These are phyloP conservation scores for Chymomyza costata DNA, from an alignment of 1,140 invertebrate genomes.

Conservation along the genomic window DNA sequence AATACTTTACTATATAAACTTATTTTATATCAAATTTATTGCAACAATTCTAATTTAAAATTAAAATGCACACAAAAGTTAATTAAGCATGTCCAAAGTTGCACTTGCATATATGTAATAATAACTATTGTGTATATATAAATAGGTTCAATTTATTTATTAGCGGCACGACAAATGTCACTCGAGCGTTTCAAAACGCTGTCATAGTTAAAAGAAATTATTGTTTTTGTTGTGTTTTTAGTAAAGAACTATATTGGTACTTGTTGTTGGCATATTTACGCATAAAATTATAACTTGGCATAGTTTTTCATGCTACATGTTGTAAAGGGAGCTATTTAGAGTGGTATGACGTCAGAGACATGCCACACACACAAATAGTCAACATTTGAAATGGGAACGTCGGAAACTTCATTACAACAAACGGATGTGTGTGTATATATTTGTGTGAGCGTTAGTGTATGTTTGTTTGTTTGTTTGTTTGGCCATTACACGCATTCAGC, in stretches of 20 bases:
- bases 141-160: constrained; percentile 66
- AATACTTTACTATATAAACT: too few species aligned
- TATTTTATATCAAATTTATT: too few species aligned
- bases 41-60: too few species aligned
- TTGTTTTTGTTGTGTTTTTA: constrained; percentile 2
- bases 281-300: constrained; percentile 48
- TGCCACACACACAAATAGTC: too few species aligned
- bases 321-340: background rate
- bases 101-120: constrained; percentile 23
- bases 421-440: background rate
- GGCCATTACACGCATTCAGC: constrained; percentile 13
- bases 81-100: too few species aligned
- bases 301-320: constrained; percentile 11
- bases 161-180: constrained; percentile 59
- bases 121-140: constrained; percentile 37
- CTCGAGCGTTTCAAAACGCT: constrained; percentile 47
- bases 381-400: too few species aligned
- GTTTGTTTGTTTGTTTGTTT: background rate
- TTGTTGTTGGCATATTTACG: constrained; percentile 24
- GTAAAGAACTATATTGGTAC: too few species aligned
- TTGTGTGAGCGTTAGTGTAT: constrained; percentile 10
- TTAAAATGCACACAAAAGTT: too few species aligned
- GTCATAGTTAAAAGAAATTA: constrained; percentile 36
- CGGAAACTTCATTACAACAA: too few species aligned
- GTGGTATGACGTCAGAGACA: background rate